Evolutionary conservation across 2,888 invertebrate species (phyloP), one percentile per base, ranked within the genome.

Genomic region (Drosophila austrosaltans): DNA sequence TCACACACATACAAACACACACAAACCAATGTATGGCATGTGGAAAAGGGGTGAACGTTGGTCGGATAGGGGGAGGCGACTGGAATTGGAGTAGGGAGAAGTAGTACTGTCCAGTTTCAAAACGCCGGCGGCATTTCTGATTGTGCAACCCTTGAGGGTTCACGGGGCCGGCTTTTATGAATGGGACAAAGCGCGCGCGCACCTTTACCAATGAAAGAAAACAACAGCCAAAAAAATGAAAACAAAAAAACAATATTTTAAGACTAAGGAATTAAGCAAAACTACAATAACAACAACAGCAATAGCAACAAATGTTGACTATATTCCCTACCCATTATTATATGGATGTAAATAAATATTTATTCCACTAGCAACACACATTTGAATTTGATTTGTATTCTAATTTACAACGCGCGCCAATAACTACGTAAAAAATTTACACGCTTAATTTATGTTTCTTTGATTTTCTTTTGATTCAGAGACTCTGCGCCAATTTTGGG

Each of bases 101-200:
- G 7, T 40, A 25, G 42, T n/a, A 20, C 48, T 48, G 48, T 32
- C 48, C 44, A 32, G 61, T 66, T 40, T 40, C 22, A 32, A 56
- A 56, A 67, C 40, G 57, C 63, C 56, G 39, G 20, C 20, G 42
- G n/a, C 56, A 66, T 30, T 20, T 42, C 48, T 58, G 42, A 58
- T 71, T 63, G 58, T 63, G 58, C 70, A 71, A 71, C 70, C 70
- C 70, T 71, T 57, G 57, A 32, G 57, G 56, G 22, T 48, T 8
- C 0, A 42, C 39, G 42, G n/a, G 32, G 22, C 57, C 57, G 57
- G 57, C 57, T 39, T 57, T 57, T 32, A 54, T 32, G n/a, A 30
- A 28, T 16, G 10, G 54, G 30, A 28, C 54, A 36, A 25, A 73
- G 70, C 76, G 79, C 81, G 79, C 79, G 81, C 79, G 79, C 79